Percentiles rank a stretch among this genome's conserved stretches.
phyloP scores from a whole-genome alignment of 2,113 vertebrate genomes.

The Balaeniceps rex region DNA sequence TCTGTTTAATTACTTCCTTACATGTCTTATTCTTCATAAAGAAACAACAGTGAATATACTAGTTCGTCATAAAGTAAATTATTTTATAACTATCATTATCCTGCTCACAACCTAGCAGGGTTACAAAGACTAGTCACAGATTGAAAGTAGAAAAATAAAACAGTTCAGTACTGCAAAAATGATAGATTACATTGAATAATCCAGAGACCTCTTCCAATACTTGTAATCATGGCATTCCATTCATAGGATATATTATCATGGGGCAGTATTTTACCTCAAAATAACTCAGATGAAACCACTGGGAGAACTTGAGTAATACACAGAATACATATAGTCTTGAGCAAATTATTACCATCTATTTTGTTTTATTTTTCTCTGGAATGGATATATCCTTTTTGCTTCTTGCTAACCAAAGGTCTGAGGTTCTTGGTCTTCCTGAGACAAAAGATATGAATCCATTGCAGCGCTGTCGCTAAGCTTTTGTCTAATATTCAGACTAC shows the following conservation, averaged over 20 bases:
- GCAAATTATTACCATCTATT: background rate
- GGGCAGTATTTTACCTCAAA: background rate
- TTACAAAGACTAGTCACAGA: background rate
- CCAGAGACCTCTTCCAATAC: background rate
- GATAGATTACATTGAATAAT: background rate
- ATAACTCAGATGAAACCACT: background rate
- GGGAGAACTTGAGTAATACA: background rate
- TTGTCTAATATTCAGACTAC: background rate
- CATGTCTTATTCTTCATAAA: conserved; percentile 8
- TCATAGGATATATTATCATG: background rate
- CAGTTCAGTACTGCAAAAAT: background rate
- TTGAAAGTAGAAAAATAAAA: background rate
- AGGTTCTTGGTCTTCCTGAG: background rate
- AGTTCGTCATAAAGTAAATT: background rate
- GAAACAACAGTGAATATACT: background rate
- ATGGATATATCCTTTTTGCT: background rate
- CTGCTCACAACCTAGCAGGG: background rate
- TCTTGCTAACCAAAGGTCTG: background rate
- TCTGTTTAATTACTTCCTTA: conserved; percentile 36
- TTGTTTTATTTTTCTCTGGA: background rate
- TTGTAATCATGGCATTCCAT: background rate
- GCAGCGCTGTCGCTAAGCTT: background rate
- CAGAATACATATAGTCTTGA: background rate
- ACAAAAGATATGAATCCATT: background rate
- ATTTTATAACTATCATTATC: background rate